These are phyloP conservation scores for Pristionchus pacificus DNA, from an alignment of 1,140 invertebrate genomes.

Conservation along the genomic window DNA sequence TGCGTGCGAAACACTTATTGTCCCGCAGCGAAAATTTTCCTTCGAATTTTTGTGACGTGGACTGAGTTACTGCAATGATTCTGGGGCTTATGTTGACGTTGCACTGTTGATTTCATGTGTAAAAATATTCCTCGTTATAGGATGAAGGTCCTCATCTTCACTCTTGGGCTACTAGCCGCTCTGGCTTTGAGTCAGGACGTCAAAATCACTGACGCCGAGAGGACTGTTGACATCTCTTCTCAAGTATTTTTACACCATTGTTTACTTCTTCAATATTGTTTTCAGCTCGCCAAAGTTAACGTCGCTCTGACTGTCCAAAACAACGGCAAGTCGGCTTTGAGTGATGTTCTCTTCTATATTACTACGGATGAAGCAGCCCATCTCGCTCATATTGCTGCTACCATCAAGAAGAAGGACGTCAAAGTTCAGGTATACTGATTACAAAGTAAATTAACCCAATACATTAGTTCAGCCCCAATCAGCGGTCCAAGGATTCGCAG, in stretches of 20 bases:
- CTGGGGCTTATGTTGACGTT: not conserved
- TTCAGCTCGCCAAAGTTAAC: constrained; percentile 21
- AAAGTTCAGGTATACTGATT: constrained; percentile 34
- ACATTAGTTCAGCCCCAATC: too few relatives aligned
- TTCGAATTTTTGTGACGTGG: not conserved
- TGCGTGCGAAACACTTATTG: too few relatives aligned
- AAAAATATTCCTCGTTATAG: constrained; percentile 2
- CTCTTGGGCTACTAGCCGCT: constrained; percentile 12
- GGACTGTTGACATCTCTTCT: constrained; percentile 46
- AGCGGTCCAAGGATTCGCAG: too few relatives aligned
- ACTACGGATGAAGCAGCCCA: constrained; percentile 33
- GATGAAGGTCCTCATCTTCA: constrained; percentile 12
- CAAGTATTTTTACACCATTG: constrained; percentile 28
- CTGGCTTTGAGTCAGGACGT: constrained; percentile 12
- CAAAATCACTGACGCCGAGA: constrained; percentile 35
- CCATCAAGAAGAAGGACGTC: constrained; percentile 29
- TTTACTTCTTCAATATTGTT: constrained; percentile 29
- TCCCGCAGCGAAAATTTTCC: not conserved
- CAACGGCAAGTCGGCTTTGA: constrained; percentile 37
- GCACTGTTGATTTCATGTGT: too few relatives aligned
- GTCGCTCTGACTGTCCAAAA: constrained; percentile 32
- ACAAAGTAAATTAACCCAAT: too few relatives aligned
- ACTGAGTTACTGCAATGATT: too few relatives aligned
- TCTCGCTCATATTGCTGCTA: constrained; percentile 42
- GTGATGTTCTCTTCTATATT: constrained; percentile 38